Base-by-base conservation (phyloP, 1,140 invertebrate species). In the Drosophila serrata region DNA sequence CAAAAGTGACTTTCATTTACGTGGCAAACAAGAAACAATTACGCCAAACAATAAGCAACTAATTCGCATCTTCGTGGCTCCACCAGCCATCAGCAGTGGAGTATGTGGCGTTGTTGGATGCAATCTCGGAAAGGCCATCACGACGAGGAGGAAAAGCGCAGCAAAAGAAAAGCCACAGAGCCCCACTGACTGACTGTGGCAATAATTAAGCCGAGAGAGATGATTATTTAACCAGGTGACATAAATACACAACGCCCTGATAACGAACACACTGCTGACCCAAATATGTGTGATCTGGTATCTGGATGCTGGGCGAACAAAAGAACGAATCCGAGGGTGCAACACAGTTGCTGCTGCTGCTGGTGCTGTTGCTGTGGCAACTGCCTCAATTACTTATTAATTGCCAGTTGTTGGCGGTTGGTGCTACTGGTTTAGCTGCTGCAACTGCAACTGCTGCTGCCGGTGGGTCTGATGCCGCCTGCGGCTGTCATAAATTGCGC, bases 1-100 rank as follows among this genome's bases (percentile, higher is more conserved):
- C 80, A 90, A 90, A 84, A 87, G 68, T 77, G 74, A 90, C 77
- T 88, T 88, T 90, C 85, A 84, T 88, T 84, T 88, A 81, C 81
- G 58, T 61, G 70, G 81, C 43, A 67, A 81, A 88, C 80, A 88
- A 90, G 81, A 90, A 88, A 84, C 80, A 88, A 88, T 88, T 90
- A 88, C 81, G 77, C 58, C 85, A 81, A 58, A 88, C 84, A 88
- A 88, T 88, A 90, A 88, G 84, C 85, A 67, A 90, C 84, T 88
- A 90, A 88, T 88, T 88, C 81, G 77, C 78, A 84, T 82, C 77
- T 90, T 72, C 74, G 67, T 51, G 24, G 65, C 68, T 78, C 48
- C 53, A 64, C 4, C 37, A 27, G 42, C 33, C 33, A 33, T 19
- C 33, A 55, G 53, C 6, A 27, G n/a, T 35, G 11, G 62, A 17